Percentiles rank a stretch among this genome's conserved stretches.
phyloP scores from a whole-genome alignment of 2,797 vertebrate genomes.

The Trichosurus vulpecula region DNA sequence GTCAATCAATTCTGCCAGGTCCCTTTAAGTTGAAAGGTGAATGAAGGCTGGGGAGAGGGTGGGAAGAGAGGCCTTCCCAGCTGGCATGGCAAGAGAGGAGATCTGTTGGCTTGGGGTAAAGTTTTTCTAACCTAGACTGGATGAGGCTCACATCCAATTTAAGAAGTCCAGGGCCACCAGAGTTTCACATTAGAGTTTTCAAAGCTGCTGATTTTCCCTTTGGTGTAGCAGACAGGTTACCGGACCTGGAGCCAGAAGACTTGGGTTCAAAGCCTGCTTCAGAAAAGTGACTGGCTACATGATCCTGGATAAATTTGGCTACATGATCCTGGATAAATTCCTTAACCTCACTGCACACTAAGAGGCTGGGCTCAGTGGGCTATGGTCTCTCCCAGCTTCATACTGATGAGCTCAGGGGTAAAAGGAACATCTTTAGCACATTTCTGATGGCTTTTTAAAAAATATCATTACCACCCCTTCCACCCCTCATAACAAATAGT shows the following conservation, averaged over 20 bases:
- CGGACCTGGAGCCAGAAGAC: background rate
- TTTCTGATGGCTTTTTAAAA: background rate
- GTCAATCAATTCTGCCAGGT: slow-evolving; percentile 57
- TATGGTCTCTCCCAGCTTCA: background rate
- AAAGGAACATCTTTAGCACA: background rate
- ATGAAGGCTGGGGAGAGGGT: background rate
- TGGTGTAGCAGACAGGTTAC: background rate
- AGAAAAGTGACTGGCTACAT: background rate
- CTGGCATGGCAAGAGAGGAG: background rate
- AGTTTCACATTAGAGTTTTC: background rate
- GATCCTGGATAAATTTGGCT: background rate
- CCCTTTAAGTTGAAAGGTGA: slow-evolving; percentile 32
- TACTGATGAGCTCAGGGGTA: background rate
- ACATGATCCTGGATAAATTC: background rate
- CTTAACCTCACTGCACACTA: background rate
- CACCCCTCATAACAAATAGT: background rate
- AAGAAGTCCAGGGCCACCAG: background rate
- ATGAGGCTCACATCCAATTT: slow-evolving; percentile 32
- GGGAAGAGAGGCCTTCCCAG: background rate
- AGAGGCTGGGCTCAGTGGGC: fast-evolving
- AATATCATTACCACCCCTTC: background rate
- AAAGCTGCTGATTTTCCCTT: background rate
- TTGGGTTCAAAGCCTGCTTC: background rate
- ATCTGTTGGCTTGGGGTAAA: slow-evolving; percentile 31
- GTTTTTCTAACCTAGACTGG: background rate